Conservation (phyloP, 1,140 invertebrate genomes). For the Amphibalanus amphitrite region DNA sequence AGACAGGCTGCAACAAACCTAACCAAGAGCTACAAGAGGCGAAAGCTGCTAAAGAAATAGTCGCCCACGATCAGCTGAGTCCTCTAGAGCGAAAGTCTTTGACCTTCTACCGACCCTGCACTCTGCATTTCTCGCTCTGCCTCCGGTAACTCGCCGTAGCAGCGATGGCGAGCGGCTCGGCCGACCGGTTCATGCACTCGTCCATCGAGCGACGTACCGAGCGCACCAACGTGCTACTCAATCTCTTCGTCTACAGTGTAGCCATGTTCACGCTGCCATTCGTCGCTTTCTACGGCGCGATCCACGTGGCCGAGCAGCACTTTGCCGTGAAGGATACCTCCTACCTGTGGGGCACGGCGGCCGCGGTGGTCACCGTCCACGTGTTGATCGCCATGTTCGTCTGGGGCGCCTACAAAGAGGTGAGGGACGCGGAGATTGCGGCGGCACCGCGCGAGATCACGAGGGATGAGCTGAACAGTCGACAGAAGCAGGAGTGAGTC, state of each 20-base stretch:
- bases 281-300: slow-evolving; percentile 46
- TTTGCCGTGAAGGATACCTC: slow-evolving; percentile 25
- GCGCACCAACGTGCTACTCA: slow-evolving; percentile 5
- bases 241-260: slow-evolving; percentile 51
- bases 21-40: too few relatives aligned
- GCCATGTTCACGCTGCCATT: slow-evolving; percentile 70
- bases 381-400: slow-evolving; percentile 55
- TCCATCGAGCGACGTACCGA: background rate
- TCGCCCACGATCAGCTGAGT: too few relatives aligned
- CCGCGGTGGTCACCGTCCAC: slow-evolving; percentile 57
- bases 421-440: background rate
- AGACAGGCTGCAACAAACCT: too few relatives aligned
- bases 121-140: too few relatives aligned
- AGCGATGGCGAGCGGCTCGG: background rate
- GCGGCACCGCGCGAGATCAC: background rate
- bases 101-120: too few relatives aligned
- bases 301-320: slow-evolving; percentile 39
- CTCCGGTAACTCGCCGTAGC: too few relatives aligned
- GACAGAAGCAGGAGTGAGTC: background rate
- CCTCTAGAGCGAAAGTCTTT: too few relatives aligned
- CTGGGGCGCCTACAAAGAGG: slow-evolving; percentile 56
- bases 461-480: background rate
- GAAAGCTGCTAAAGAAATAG: too few relatives aligned
- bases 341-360: slow-evolving; percentile 48
- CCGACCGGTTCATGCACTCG: background rate